Evolutionary conservation across 2,888 invertebrate genomes (phyloP), one percentile per base, ranked within the genome.

Genomic region (Lasiommata megera): DNA sequence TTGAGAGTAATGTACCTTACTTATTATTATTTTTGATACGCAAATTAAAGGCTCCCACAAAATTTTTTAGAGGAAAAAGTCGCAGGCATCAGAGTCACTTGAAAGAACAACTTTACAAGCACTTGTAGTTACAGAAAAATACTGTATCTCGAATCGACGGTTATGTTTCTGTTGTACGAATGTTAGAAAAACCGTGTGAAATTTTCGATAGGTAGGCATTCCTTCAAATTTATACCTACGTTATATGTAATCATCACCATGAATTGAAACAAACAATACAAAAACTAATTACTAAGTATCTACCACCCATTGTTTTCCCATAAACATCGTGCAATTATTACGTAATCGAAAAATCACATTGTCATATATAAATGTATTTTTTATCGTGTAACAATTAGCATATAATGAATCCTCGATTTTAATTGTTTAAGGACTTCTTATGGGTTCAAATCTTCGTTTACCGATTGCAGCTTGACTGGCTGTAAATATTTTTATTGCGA

Each of bases 301-400:
- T n/a, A n/a, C 64, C 66, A 53, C 44, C 69, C 63, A 70, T 70
- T 73, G 72, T 71, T 67, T 66, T 68, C 61, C 61, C 54, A 56
- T 62, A 62, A 63, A 57, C 59, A 60, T 54, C 52, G 54, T 56
- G 54, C 60, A 58, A 63, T 63, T 65, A 58, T 66, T 61, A 61
- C 55, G 64, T 54, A 68, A 59, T 17, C 11, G 65, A 58, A 67
- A 69, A 67, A 61, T 46, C 53, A 74, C 76, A 75, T 73, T 76
- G 75, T 74, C 67, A 60, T 63, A 60, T 51, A n/a, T n/a, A n/a
- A n/a, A 47, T 37, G 38, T 44, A 37, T 51, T 48, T 54, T 40
- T 54, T 29, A 51, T 41, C 29, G 17, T 29, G 46, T 28, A 34
- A 53, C 23, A 34, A 48, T 34, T 34, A 34, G 12, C 36, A 54